Evolutionary conservation across 2,888 invertebrate genomes (phyloP), one percentile per base, ranked within the genome.

Genomic region (Diadegma fenestrale): DNA sequence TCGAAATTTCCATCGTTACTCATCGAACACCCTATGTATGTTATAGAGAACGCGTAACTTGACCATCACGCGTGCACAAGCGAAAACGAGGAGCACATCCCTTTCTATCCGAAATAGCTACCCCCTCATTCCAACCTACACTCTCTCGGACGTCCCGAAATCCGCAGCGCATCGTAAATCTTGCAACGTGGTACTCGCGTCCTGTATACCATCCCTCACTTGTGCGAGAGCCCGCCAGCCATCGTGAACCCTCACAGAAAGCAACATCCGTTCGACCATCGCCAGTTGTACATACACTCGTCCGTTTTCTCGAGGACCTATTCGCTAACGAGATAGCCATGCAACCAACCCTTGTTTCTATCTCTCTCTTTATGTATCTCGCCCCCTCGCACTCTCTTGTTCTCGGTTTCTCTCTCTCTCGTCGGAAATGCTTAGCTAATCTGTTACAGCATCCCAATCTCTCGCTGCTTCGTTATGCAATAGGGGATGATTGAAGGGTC

Each of bases 161-260:
- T 87, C 86, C 87, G 81, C 75, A 43, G 88, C 85, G 87, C 86
- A 84, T 88, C 89, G 89, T 90, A 90, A 90, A 90, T 90, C 89
- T 90, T 90, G 89, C 90, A 90, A 88, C 88, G 87, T 84, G 86
- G 66, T 68, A 63, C 73, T 84, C 80, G 85, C 77, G 78, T 86
- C 86, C 88, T 48, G 75, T 63, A 71, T 84, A 80, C 61, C 85
- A 58, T 48, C 72, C 85, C 84, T 77, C 41, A 26, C 41, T 72
- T 43, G 37, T 54, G 19, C 68, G 30, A 37, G 77, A 77, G 51
- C 30, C 75, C 68, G 68, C 45, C 26, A 84, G 68, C 80, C 79
- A 80, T 71, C 68, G 80, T 63, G 48, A 76, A 78, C 72, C 76
- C 76, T 61, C 76, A 77, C 77, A 26, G 45, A 61, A 77, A 61